Percentiles rank a stretch among this genome's conserved stretches.
Conservation (phyloP, 2,797 vertebrate genomes). For the Pelochelys cantorii region DNA sequence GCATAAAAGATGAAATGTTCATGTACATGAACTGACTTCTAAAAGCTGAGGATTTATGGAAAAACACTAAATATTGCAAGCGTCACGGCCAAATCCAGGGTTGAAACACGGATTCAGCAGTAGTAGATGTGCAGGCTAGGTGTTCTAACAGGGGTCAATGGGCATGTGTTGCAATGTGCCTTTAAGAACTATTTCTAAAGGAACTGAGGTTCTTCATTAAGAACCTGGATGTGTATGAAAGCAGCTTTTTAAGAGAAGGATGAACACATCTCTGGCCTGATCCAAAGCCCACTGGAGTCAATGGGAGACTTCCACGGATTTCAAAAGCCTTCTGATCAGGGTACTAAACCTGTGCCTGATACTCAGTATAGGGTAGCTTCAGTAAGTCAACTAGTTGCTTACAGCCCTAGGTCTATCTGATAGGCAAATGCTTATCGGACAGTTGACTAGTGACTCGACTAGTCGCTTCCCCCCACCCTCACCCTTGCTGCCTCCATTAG, state of each 20-base stretch:
- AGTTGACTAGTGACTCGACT: too few species aligned
- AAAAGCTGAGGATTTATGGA: background rate
- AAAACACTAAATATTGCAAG: background rate
- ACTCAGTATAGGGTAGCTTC: background rate
- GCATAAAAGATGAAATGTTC: background rate
- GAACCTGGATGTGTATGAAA: background rate
- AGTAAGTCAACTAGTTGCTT: too few species aligned
- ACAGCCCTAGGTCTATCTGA: too few species aligned
- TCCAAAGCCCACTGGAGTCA: background rate
- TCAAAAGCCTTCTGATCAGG: background rate
- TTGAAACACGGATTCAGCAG: background rate
- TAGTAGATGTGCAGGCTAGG: rapidly evolving
- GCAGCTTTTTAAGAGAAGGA: background rate
- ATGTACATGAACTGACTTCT: background rate
- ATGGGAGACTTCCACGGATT: background rate
- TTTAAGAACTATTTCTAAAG: background rate
- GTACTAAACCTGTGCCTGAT: background rate
- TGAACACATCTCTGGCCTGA: background rate
- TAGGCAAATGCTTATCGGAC: too few species aligned
- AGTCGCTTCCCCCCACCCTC: too few species aligned
- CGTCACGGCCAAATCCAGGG: background rate
- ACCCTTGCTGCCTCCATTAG: too few species aligned
- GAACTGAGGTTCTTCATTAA: background rate
- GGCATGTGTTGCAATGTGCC: rapidly evolving
- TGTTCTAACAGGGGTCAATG: background rate